Evolutionary conservation across 2,888 invertebrate species (phyloP).

Genomic region (Mantis religiosa): DNA sequence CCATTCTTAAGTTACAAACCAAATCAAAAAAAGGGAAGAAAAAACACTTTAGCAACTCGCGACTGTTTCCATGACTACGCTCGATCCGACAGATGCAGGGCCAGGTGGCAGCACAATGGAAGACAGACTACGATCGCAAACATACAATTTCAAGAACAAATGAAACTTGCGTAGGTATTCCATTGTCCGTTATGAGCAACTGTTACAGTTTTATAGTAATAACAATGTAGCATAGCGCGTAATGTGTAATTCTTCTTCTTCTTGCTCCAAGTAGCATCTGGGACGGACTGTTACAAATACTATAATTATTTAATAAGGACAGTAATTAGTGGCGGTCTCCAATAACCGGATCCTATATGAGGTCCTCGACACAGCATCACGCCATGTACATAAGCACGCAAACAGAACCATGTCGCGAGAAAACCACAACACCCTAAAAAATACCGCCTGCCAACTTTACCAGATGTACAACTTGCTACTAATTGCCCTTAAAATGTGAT

Average conservation of each 20-base stretch:
- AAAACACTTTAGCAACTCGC: background rate
- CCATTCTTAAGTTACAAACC: background rate
- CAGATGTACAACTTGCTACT: too few relatives aligned
- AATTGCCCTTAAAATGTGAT: too few relatives aligned
- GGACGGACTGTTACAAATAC: background rate
- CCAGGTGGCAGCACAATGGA: background rate
- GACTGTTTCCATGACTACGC: background rate
- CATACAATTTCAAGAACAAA: background rate
- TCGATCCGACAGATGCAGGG: background rate
- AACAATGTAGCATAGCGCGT: background rate
- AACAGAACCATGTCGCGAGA: background rate
- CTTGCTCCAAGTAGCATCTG: background rate
- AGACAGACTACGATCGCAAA: background rate
- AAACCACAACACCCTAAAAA: background rate
- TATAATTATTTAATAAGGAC: conserved; percentile 1
- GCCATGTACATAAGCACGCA: background rate
- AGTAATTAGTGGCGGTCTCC: background rate
- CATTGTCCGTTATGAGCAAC: background rate
- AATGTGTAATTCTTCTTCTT: background rate
- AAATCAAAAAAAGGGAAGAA: background rate
- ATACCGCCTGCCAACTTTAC: too few relatives aligned
- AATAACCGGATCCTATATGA: background rate
- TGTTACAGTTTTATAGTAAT: background rate
- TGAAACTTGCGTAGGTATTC: background rate
- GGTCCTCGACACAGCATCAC: background rate